phyloP scores from a whole-genome alignment of 64 coral and sea anemone species.

The Actinia tenebrosa region DNA sequence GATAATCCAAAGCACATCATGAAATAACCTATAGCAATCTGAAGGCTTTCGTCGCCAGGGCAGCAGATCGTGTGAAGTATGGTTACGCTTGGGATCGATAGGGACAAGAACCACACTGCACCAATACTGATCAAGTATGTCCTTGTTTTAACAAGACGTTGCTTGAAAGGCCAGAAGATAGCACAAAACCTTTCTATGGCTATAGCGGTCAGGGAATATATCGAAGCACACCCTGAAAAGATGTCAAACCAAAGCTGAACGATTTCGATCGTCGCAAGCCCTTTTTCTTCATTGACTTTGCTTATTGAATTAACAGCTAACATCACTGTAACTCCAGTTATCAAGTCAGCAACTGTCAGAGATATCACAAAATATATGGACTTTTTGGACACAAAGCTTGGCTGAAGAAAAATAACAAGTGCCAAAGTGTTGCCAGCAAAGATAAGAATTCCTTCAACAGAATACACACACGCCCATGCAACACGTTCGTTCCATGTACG shows the following conservation, averaged over 20 bases:
- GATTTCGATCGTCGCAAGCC: background rate
- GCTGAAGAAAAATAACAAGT: background rate
- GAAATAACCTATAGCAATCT: background rate
- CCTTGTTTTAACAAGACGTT: background rate
- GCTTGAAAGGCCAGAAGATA: background rate
- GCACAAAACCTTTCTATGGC: background rate
- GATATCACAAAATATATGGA: background rate
- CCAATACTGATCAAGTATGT: background rate
- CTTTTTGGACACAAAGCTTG: background rate
- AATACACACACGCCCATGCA: background rate
- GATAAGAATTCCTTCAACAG: background rate
- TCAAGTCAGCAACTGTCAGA: background rate
- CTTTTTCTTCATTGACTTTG: background rate
- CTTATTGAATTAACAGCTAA: background rate
- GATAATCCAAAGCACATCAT: background rate
- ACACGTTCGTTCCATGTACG: background rate
- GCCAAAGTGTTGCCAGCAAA: background rate
- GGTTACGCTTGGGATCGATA: background rate
- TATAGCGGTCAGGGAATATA: background rate
- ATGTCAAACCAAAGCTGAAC: background rate
- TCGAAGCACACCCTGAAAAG: background rate
- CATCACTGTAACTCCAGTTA: background rate
- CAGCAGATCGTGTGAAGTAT: background rate
- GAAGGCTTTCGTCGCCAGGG: background rate
- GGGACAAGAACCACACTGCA: background rate